Conservation (phyloP, 2,888 invertebrate genomes). For the Watsonalla cultraria region DNA sequence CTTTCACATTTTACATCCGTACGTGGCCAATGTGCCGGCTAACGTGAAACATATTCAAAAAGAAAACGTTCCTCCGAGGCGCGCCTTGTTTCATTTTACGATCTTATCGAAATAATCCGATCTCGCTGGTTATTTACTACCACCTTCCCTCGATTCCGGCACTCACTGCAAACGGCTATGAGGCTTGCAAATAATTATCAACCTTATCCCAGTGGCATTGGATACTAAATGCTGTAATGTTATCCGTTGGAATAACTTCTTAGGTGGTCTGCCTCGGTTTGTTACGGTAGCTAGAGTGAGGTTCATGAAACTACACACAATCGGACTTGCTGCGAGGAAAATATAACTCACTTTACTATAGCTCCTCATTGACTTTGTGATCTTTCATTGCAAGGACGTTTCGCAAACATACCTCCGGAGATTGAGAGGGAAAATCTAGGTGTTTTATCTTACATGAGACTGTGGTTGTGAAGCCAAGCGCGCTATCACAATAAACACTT, state of each 20-base stretch:
- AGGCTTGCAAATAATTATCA: constrained; percentile 41
- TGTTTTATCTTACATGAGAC: constrained; percentile 71
- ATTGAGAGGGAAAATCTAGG: constrained; percentile 73
- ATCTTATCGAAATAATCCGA: constrained; percentile 79
- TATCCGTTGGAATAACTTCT: constrained; percentile 40
- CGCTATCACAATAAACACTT: constrained; percentile 72
- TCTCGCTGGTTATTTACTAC: constrained; percentile 75
- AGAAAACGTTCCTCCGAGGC: constrained; percentile 64
- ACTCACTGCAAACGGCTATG: constrained; percentile 41
- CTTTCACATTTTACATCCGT: constrained; percentile 45
- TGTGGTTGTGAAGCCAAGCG: constrained; percentile 58
- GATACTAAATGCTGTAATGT: constrained; percentile 46
- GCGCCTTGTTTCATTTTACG: constrained; percentile 76
- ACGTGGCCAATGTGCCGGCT: constrained; percentile 47
- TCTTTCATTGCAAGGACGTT: constrained; percentile 29
- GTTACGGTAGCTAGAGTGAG: constrained; percentile 36
- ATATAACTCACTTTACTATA: constrained; percentile 53
- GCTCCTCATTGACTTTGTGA: constrained; percentile 31
- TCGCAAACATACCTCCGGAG: constrained; percentile 49
- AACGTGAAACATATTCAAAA: constrained; percentile 62
- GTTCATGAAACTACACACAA: constrained; percentile 35
- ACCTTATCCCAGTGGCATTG: constrained; percentile 48
- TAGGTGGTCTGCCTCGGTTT: constrained; percentile 39
- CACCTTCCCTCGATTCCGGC: constrained; percentile 61
- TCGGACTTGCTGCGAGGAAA: constrained; percentile 36